Percentiles rank a stretch among this genome's conserved stretches.
Conservation (phyloP, 2,888 invertebrate genomes). For the Rotaria socialis region DNA sequence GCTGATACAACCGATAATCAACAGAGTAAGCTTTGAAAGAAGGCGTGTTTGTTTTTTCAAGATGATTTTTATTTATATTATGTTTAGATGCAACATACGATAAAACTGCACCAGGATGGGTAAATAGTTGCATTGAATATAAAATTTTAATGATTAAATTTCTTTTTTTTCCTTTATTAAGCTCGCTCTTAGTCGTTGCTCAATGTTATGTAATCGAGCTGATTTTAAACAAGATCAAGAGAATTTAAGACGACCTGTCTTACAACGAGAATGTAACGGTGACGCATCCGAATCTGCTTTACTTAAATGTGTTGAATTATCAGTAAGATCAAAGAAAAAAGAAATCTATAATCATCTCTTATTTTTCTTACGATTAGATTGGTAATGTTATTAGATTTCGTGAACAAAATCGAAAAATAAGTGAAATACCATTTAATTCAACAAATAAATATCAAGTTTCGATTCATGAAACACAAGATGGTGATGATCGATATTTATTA, state of each 20-base stretch:
- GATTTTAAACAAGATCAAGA: constrained; percentile 95
- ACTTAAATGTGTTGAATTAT: constrained; percentile 59
- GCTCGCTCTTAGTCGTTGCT: constrained; percentile 80
- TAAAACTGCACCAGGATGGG: constrained; percentile 70
- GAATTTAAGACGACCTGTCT: constrained; percentile 66
- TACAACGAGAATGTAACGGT: constrained; percentile 59
- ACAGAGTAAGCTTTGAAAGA: constrained; percentile 64
- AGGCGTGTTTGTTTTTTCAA: neutral
- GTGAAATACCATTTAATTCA: constrained; percentile 63
- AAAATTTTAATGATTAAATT: neutral
- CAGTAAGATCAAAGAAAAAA: neutral
- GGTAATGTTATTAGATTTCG: constrained; percentile 56
- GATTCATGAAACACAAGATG: constrained; percentile 81
- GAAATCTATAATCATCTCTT: neutral
- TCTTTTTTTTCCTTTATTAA: constrained; percentile 52
- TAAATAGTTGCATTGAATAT: neutral
- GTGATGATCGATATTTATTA: constrained; percentile 74
- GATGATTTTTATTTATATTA: neutral
- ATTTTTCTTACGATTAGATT: constrained; percentile 48
- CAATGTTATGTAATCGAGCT: constrained; percentile 92
- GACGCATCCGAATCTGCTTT: constrained; percentile 63
- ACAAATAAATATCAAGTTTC: constrained; percentile 66
- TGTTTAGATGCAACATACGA: constrained; percentile 72
- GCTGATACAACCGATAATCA: constrained; percentile 98
- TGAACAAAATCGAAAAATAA: constrained; percentile 56